Evolutionary conservation across 2,888 invertebrate species (phyloP).

Genomic region (Polylopha cassiicola): DNA sequence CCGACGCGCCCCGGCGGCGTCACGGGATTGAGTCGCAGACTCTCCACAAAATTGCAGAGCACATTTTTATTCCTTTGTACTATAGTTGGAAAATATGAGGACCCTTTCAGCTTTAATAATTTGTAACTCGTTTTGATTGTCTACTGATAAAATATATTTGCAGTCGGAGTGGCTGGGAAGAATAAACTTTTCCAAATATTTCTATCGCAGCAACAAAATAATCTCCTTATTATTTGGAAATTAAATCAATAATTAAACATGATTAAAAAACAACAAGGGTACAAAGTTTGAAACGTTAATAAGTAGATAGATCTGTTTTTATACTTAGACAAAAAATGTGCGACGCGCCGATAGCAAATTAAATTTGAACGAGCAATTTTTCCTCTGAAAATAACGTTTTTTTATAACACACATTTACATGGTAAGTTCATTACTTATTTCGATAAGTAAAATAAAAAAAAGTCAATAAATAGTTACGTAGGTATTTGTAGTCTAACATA

Average conservation of each 20-base stretch:
- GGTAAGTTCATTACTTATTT: slow-evolving; percentile 10
- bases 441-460: slow-evolving; percentile 13
- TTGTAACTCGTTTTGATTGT: slow-evolving; percentile 56
- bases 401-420: slow-evolving; percentile 42
- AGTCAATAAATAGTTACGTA: too few species aligned
- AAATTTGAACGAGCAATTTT: slow-evolving; percentile 55
- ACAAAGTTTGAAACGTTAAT: too few species aligned
- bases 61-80: slow-evolving; percentile 70
- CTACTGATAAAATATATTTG: slow-evolving; percentile 43
- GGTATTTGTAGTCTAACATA: too few species aligned
- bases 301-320: too few species aligned
- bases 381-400: slow-evolving; percentile 45
- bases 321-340: slow-evolving; percentile 38
- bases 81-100: slow-evolving; percentile 56
- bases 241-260: background rate
- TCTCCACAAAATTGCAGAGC: slow-evolving; percentile 63
- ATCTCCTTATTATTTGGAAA: slow-evolving; percentile 11
- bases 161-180: slow-evolving; percentile 38
- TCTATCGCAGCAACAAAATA: slow-evolving; percentile 7
- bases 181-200: slow-evolving; percentile 11
- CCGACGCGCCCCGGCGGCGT: slow-evolving; percentile 41
- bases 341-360: slow-evolving; percentile 42
- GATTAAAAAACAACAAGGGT: too few species aligned
- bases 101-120: slow-evolving; percentile 57
- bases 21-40: slow-evolving; percentile 54